Percentiles rank a stretch among this genome's conserved stretches.
Evolutionary conservation across 2,888 invertebrate genomes (phyloP).

Genomic region (Idaea dimidiata): DNA sequence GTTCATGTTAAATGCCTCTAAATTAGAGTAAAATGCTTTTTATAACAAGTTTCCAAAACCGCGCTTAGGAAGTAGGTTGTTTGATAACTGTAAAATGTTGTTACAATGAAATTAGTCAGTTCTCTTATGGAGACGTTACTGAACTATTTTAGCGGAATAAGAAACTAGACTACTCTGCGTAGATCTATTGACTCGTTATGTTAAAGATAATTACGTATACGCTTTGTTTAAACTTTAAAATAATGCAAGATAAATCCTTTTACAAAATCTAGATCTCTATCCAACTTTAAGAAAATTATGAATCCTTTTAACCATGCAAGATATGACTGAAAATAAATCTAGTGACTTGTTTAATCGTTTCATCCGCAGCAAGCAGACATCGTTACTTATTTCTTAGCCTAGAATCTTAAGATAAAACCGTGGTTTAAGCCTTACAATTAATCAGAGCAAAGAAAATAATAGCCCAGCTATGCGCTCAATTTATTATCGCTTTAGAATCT

Average conservation of each 20-base stretch:
- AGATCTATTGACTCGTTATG: no score
- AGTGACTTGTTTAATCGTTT: background rate
- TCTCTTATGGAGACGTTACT: no score
- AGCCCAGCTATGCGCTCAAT: conserved; percentile 46
- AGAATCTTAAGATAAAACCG: conserved; percentile 28
- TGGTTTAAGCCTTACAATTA: conserved; percentile 38
- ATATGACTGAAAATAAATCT: conserved; percentile 1
- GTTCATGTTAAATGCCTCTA: no score
- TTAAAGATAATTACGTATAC: no score
- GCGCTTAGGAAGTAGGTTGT: no score
- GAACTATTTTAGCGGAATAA: no score
- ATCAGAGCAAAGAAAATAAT: conserved; percentile 45
- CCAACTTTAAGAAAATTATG: background rate
- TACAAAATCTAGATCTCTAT: background rate
- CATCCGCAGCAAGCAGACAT: background rate
- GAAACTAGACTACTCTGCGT: no score
- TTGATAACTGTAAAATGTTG: no score
- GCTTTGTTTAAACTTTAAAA: background rate
- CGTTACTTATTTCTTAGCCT: conserved; percentile 14
- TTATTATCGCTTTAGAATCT: conserved; percentile 50
- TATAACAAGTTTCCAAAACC: no score
- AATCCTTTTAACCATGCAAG: background rate
- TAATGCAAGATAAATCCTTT: background rate
- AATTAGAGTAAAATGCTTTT: no score
- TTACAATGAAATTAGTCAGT: no score